Base-by-base conservation (phyloP, 1,140 invertebrate species). In the Drosophila erecta region DNA sequence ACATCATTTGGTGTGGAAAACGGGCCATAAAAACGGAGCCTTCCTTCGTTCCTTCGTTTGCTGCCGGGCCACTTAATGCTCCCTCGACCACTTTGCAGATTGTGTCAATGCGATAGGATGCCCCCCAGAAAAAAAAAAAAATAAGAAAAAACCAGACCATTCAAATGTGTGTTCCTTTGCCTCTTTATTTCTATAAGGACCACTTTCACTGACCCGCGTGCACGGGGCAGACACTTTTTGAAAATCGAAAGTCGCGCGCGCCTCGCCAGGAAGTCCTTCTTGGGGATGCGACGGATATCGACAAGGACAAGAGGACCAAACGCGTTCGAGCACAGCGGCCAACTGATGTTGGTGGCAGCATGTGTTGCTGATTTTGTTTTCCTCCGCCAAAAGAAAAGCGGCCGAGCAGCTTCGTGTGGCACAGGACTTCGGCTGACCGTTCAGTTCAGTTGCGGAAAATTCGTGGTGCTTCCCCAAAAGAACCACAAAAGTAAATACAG, bases 321-420 rank as follows among this genome's bases (percentile, higher is more conserved):
- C 84, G 49, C 64, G 64, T 75, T 62, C 65, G 61, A 46, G 77
- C 61, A 81, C 87, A 74, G 62, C 77, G 72, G 60, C 71, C 87
- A 84, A 90, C 87, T 90, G 87, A 90, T 85, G 55, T 66, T 76
- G 81, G 53, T 72, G 66, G 43, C 35, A 70, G 67, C 76, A 79
- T 87, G 90, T 90, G 83, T 84, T 84, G 80, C 87, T 90, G 83
- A 76, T 85, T 90, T 90, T 90, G 74, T 90, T 75, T 77, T 44
- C 53, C 67, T 43, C 20, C 22, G 70, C 77, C 77, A 50, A 20
- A 79, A 61, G 60, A 67, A 71, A 65, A 46, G 37, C 54, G 41
- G 35, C 73, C 75, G 71, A 40, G 37, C 59, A 33, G 11, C 64
- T 75, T 86, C 81, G 81, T 65, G 37, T 51, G 15, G 40, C 40